phyloP scores from a whole-genome alignment of 2,888 invertebrate genomes.

The Polydrusus pterygomalis region DNA sequence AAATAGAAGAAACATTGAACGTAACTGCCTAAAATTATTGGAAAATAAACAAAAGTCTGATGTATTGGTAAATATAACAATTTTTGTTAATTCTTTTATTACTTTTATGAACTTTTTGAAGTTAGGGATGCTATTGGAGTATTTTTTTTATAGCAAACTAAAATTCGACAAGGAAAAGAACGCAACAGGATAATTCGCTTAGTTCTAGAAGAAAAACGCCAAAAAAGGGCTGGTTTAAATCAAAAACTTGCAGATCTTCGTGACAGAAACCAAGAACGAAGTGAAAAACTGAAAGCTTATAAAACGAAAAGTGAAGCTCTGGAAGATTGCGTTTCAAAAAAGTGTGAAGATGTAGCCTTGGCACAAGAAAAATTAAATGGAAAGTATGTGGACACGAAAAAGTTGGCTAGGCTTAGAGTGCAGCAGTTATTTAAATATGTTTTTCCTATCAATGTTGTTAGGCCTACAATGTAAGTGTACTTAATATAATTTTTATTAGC shows the following conservation, averaged over 20 bases:
- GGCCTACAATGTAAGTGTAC: constrained; percentile 72
- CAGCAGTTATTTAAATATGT: constrained; percentile 80
- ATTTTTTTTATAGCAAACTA: constrained; percentile 72
- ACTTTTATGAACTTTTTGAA: too few relatives aligned
- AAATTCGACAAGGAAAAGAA: constrained; percentile 77
- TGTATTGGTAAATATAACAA: constrained; percentile 65
- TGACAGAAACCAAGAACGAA: constrained; percentile 69
- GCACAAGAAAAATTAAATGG: constrained; percentile 73
- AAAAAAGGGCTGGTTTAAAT: constrained; percentile 66
- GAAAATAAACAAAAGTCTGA: constrained; percentile 72
- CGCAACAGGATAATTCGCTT: constrained; percentile 75
- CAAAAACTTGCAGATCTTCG: constrained; percentile 67
- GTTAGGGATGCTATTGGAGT: background rate
- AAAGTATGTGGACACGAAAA: constrained; percentile 76
- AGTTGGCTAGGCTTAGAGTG: constrained; percentile 75
- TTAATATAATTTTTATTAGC: background rate
- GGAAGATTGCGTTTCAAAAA: constrained; percentile 75
- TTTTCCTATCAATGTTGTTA: constrained; percentile 79
- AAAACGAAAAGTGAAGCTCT: constrained; percentile 78
- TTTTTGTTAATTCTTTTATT: background rate
- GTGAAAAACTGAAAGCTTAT: constrained; percentile 76
- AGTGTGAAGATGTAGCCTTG: constrained; percentile 74
- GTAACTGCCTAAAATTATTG: constrained; percentile 75
- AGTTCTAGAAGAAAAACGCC: constrained; percentile 75
- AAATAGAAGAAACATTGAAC: constrained; percentile 74